Evolutionary conservation across 2,888 invertebrate species (phyloP).

Genomic region (Diaperis boleti): DNA sequence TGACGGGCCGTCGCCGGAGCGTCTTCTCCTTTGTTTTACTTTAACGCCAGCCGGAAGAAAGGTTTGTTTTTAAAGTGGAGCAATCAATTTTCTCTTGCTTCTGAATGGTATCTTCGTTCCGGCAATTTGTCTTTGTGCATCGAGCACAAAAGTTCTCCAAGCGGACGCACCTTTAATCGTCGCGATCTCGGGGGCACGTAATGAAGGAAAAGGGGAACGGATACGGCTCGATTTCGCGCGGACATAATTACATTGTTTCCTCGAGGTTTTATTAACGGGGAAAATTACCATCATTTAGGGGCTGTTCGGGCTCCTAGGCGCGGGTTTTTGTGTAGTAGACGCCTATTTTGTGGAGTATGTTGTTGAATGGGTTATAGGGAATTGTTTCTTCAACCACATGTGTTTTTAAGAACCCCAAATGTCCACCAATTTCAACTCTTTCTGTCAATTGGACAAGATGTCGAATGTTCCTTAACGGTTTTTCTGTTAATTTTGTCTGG

Average conservation of each 20-base stretch:
- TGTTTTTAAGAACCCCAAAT: too few relatives aligned
- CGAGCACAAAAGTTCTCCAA: constrained; percentile 21
- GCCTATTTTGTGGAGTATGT: too few relatives aligned
- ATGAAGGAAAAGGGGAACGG: constrained; percentile 21
- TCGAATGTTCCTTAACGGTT: too few relatives aligned
- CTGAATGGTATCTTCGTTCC: constrained; percentile 38
- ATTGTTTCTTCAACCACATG: too few relatives aligned
- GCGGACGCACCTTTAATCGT: constrained; percentile 28
- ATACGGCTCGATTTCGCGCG: constrained; percentile 6
- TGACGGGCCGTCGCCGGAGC: constrained; percentile 22
- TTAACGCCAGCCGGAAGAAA: constrained; percentile 6
- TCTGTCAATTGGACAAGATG: too few relatives aligned
- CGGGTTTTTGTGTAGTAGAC: too few relatives aligned
- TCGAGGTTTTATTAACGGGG: constrained; percentile 8
- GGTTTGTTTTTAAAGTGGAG: constrained; percentile 40
- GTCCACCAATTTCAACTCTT: too few relatives aligned
- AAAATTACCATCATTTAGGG: constrained; percentile 19
- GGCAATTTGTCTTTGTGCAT: constrained; percentile 38
- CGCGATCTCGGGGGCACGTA: constrained; percentile 19
- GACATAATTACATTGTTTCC: constrained; percentile 27
- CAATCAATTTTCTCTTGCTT: constrained; percentile 36
- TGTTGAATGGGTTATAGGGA: too few relatives aligned
- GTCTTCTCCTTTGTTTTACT: constrained; percentile 27
- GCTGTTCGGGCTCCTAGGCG: too few relatives aligned
- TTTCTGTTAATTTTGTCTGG: too few relatives aligned